Base-by-base conservation (phyloP, 2,888 invertebrate genomes). In the Protonemura montana region DNA sequence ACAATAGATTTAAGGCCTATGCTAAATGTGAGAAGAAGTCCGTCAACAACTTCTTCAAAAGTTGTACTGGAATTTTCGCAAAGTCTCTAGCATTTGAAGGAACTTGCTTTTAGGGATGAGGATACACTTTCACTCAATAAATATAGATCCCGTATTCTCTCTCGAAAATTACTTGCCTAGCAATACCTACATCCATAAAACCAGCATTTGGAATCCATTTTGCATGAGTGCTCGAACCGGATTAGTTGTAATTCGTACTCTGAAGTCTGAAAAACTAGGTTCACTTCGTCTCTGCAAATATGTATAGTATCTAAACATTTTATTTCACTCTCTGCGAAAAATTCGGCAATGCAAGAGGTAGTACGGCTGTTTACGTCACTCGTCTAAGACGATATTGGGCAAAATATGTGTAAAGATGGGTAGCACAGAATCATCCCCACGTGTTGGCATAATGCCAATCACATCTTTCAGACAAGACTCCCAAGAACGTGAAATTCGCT, bases 391-490 rank as follows among this genome's bases (percentile, higher is more conserved):
- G 78, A 27, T 78, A 27, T 78, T 26, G 28, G 28, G 26, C 26
- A 28, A 78, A 28, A 78, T 7, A 27, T 78, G 78, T 78, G 78
- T 27, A 78, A 78, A 27, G 78, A 78, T 26, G 78, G 78, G 26
- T 10, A 21, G 27, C 78, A 78, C 28, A 26, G 78, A 26, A 78
- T 28, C 78, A 28, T 78, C 78, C 26, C 78, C 78, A 78, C 78
- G 78, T 59, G 59, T 78, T 78, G 78, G 78, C 78, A 78, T 28
- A 5, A 28, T 78, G 78, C 78, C 78, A 78, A 5, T 78, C 26
- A 28, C 78, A 78, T 78, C 78, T 26, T 25, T 78, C 27, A 27
- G 78, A 78, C 78, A 78, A 26, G 78, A n/a, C 27, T 78, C 3
- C 78, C 78, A 78, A 25, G 27, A 78, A 59, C 59, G 59, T 59